Conservation (phyloP, 2,888 invertebrate genomes). For the Fragum fragum region DNA sequence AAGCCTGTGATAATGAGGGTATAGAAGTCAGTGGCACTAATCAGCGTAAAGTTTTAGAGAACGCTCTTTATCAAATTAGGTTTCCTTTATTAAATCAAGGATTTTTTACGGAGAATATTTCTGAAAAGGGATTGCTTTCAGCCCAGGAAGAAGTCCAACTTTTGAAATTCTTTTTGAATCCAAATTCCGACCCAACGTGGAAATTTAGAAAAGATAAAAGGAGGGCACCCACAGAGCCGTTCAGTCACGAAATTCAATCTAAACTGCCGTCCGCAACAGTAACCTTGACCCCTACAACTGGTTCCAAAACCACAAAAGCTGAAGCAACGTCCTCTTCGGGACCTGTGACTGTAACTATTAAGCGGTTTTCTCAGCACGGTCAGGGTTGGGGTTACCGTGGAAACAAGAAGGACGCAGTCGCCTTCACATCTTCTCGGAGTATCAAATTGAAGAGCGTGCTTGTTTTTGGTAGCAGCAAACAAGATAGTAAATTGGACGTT, state of each 20-base stretch:
- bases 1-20: slow-evolving; percentile 41
- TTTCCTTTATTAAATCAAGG: slow-evolving; percentile 56
- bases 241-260: neutral
- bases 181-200: slow-evolving; percentile 25
- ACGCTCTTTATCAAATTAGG: slow-evolving; percentile 43
- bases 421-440: slow-evolving; percentile 32
- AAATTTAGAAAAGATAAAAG: slow-evolving; percentile 43
- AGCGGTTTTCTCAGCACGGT: slow-evolving; percentile 41
- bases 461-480: slow-evolving; percentile 51
- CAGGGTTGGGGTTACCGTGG: slow-evolving; percentile 56
- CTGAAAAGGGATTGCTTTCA: slow-evolving; percentile 52
- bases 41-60: slow-evolving; percentile 49
- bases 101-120: slow-evolving; percentile 58
- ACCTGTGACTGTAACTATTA: neutral
- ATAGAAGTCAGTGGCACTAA: slow-evolving; percentile 55
- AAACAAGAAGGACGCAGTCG: slow-evolving; percentile 58
- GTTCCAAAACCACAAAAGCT: neutral
- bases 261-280: neutral
- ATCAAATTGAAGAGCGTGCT: slow-evolving; percentile 44
- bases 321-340: neutral
- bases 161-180: slow-evolving; percentile 50
- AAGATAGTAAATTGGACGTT: slow-evolving; percentile 34
- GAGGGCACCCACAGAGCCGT: slow-evolving; percentile 27
- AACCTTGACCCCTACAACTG: neutral
- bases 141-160: slow-evolving; percentile 54